Evolutionary conservation across 2,113 vertebrate genomes (phyloP).

Genomic region (Gila orcuttii): DNA sequence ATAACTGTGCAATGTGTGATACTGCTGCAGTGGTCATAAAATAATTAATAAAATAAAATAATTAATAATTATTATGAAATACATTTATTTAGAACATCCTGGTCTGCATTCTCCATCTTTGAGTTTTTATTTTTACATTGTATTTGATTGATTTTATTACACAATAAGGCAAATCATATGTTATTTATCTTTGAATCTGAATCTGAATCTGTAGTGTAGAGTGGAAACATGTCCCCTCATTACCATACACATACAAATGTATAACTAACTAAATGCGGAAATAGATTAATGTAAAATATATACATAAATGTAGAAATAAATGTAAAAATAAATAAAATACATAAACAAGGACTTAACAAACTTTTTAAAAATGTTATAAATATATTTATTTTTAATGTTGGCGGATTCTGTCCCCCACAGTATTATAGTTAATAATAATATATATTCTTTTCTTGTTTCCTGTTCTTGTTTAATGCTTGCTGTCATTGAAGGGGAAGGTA

Average conservation of each 20-base stretch:
- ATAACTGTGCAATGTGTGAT: neutral
- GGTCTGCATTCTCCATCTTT: neutral
- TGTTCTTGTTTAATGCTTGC: constrained; percentile 75
- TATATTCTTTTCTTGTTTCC: constrained; percentile 71
- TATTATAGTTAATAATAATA: constrained; percentile 61
- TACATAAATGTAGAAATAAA: neutral
- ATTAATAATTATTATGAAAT: no score
- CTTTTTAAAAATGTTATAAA: neutral
- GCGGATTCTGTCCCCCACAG: neutral
- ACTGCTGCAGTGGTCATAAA: neutral
- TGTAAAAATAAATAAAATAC: neutral
- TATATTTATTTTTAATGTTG: neutral
- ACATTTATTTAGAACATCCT: no score
- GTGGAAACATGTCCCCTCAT: neutral
- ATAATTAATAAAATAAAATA: neutral
- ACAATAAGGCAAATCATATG: neutral
- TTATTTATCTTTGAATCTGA: neutral
- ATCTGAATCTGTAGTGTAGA: neutral
- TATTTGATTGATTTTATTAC: neutral
- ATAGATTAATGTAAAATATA: neutral
- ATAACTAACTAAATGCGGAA: neutral
- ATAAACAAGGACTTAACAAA: neutral
- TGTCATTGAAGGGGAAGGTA: constrained; percentile 78
- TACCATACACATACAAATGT: neutral
- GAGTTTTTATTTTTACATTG: neutral